phyloP scores from a whole-genome alignment of 2,113 vertebrate genomes.

The Cebus imitator region DNA sequence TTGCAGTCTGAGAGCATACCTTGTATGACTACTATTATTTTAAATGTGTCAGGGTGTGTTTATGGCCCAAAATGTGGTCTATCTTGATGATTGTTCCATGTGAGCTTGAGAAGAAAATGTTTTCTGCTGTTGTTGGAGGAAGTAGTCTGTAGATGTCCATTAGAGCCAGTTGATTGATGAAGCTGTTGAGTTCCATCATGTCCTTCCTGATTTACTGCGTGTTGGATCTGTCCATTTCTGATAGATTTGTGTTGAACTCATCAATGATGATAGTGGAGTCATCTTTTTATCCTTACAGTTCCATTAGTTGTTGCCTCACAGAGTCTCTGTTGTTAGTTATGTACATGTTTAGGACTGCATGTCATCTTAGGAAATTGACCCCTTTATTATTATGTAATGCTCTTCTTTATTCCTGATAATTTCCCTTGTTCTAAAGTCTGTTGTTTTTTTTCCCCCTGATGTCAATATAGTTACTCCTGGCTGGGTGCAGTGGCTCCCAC shows the following conservation, averaged over 20 bases:
- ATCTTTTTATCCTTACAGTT: neutral
- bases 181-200: no score
- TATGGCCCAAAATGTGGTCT: neutral
- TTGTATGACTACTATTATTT: neutral
- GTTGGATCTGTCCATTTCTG: neutral
- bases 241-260: neutral
- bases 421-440: neutral
- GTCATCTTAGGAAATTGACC: neutral
- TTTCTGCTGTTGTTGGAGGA: neutral
- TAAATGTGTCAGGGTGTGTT: neutral
- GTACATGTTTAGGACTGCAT: neutral
- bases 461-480: no score
- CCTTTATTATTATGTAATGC: neutral
- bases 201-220: neutral
- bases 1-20: neutral
- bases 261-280: neutral
- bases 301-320: neutral
- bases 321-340: neutral
- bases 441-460: neutral
- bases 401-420: neutral
- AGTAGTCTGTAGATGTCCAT: neutral
- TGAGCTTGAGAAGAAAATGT: neutral
- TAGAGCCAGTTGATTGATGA: neutral
- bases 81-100: neutral
- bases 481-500: no score